Conservation (phyloP, 2,113 vertebrate genomes). For the Corydoras maculifer region DNA sequence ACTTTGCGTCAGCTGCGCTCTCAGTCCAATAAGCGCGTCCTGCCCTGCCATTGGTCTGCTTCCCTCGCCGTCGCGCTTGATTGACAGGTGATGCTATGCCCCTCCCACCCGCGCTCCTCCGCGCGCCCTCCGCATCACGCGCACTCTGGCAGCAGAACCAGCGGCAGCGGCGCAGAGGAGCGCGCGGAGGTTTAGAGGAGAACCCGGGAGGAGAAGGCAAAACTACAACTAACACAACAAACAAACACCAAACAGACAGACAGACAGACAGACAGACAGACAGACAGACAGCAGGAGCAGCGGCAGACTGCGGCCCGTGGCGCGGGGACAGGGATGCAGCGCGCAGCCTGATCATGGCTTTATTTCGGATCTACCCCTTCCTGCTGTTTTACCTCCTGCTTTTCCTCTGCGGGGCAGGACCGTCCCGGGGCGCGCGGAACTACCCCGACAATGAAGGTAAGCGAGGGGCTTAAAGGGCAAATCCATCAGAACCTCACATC, state of each 20-base stretch:
- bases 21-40: not conserved
- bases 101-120: slow-evolving; percentile 51
- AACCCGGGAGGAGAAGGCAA: no score
- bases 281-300: no score
- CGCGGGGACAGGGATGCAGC: slow-evolving; percentile 68
- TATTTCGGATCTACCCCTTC: slow-evolving; percentile 69
- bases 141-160: slow-evolving; percentile 13
- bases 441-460: slow-evolving; percentile 76
- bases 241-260: no score
- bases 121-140: slow-evolving; percentile 33
- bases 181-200: slow-evolving; percentile 36
- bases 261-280: no score
- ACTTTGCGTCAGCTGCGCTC: no score
- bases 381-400: slow-evolving; percentile 54
- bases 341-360: slow-evolving; percentile 74
- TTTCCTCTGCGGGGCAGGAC: slow-evolving; percentile 48
- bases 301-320: slow-evolving; percentile 12
- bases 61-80: slow-evolving; percentile 48
- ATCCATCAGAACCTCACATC: no score
- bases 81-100: slow-evolving; percentile 55
- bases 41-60: slow-evolving; percentile 33
- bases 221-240: no score
- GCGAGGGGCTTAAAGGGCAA: slow-evolving; percentile 13
- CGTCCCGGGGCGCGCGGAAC: slow-evolving; percentile 61
- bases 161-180: slow-evolving; percentile 53